A percentile compares a stretch with the other conserved stretches of the same genome.
Evolutionary conservation across 2,888 invertebrate species (phyloP).

Genomic region (Zaprionus bogoriensis): DNA sequence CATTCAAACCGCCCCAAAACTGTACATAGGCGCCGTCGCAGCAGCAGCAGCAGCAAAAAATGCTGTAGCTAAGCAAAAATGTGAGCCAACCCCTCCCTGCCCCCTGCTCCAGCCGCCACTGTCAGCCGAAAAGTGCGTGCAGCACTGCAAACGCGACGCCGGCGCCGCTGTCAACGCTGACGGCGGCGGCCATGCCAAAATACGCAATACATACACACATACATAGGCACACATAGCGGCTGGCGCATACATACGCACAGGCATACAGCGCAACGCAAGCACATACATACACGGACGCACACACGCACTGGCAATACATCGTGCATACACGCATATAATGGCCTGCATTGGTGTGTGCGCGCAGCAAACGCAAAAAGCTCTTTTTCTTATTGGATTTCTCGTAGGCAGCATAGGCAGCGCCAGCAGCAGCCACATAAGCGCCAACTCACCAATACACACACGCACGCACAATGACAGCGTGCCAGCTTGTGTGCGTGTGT

Average conservation of each 20-base stretch:
- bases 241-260: constrained; percentile 2
- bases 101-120: too few species aligned
- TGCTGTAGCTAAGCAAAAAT: constrained; percentile 67
- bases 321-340: constrained; percentile 68
- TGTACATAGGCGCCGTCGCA: constrained; percentile 48
- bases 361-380: constrained; percentile 53
- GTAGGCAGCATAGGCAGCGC: constrained; percentile 29
- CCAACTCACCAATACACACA: constrained; percentile 26
- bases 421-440: constrained; percentile 52
- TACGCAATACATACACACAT: constrained; percentile 46
- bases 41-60: constrained; percentile 20
- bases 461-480: constrained; percentile 19
- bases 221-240: too few species aligned
- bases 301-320: constrained; percentile 30
- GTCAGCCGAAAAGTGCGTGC: constrained; percentile 63
- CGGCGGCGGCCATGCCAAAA: constrained; percentile 55
- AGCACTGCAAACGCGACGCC: constrained; percentile 49
- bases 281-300: constrained; percentile 17
- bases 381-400: constrained; percentile 68
- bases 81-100: too few species aligned
- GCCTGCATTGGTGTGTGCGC: constrained; percentile 73
- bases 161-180: constrained; percentile 25
- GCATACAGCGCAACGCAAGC: neutral
- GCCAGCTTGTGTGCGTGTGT: constrained; percentile 3
- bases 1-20: constrained; percentile 55